These are phyloP conservation scores for Zonitis immaculata DNA, from an alignment of 2,888 invertebrate genomes.

Conservation along the genomic window DNA sequence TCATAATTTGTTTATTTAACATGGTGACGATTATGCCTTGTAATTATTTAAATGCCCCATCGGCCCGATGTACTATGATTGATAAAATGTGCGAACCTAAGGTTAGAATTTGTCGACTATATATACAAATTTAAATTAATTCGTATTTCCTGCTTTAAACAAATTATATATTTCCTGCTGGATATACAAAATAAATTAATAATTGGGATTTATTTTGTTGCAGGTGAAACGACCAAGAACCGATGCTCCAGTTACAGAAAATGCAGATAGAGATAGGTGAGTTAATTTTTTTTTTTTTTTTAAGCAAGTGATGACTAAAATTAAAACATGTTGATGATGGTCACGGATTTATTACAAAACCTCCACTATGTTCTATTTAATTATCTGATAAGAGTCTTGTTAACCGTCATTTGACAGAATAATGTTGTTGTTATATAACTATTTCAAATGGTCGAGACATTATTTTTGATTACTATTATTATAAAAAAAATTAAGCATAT, in stretches of 20 bases:
- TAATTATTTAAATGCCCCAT: conserved; percentile 58
- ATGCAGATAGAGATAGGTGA: conserved; percentile 66
- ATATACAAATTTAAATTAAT: conserved; percentile 10
- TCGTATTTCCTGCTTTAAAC: conserved; percentile 5
- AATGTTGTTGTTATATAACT: conserved; percentile 29
- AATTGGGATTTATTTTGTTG: no score
- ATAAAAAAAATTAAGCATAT: neutral
- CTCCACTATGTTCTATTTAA: conserved; percentile 15
- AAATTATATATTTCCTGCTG: conserved; percentile 4
- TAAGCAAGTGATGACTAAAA: no score
- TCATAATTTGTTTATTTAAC: conserved; percentile 59
- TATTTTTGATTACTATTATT: conserved; percentile 14
- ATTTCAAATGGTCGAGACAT: conserved; percentile 25
- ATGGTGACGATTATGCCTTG: conserved; percentile 67
- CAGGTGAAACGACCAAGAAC: conserved; percentile 69
- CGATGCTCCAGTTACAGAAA: conserved; percentile 55
- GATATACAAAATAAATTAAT: no score
- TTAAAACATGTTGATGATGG: neutral
- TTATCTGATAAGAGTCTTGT: conserved; percentile 27
- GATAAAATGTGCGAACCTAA: conserved; percentile 50
- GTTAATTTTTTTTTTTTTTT: no score
- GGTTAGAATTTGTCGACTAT: conserved; percentile 30
- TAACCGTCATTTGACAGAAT: conserved; percentile 31
- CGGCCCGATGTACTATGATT: conserved; percentile 50
- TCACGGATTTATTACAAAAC: conserved; percentile 20